Percentiles rank a stretch among this genome's conserved stretches.
phyloP scores from a whole-genome alignment of 2,888 invertebrate species.

The Drosophila algonquin region DNA sequence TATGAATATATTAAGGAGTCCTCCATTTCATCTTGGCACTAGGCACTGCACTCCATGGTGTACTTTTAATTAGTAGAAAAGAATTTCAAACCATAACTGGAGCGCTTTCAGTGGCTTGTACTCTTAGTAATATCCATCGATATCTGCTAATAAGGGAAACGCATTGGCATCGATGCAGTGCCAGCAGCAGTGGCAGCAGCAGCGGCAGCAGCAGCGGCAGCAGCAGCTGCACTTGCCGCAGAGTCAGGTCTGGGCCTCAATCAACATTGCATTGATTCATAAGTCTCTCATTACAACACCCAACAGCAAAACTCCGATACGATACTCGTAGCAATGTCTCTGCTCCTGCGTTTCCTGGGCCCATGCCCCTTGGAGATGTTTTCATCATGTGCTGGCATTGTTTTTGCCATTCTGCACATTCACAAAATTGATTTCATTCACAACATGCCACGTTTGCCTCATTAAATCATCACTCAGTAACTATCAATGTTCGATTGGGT shows the following conservation, averaged over 20 bases:
- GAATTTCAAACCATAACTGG: conserved; percentile 20
- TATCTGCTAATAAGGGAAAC: conserved; percentile 39
- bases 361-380: conserved; percentile 17
- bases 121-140: conserved; percentile 15
- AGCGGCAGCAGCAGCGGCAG: too few relatives aligned
- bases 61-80: conserved; percentile 3
- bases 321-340: conserved; percentile 25
- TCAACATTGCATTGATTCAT: conserved; percentile 77
- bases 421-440: conserved; percentile 79
- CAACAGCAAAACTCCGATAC: conserved; percentile 23
- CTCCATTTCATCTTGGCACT: not conserved
- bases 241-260: conserved; percentile 44
- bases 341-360: conserved; percentile 25
- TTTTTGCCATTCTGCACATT: conserved; percentile 71
- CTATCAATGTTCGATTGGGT: conserved; percentile 74
- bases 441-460: conserved; percentile 80
- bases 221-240: not conserved
- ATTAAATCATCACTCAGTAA: conserved; percentile 79
- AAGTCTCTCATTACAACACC: conserved; percentile 71
- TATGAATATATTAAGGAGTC: conserved; percentile 22
- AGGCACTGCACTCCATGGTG: not conserved
- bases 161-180: conserved; percentile 29
- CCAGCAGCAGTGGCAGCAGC: too few relatives aligned
- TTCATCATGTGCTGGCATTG: conserved; percentile 34
- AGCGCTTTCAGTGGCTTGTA: not conserved